Conservation (phyloP, 2,888 invertebrate species). For the Drosophila macrospina region DNA sequence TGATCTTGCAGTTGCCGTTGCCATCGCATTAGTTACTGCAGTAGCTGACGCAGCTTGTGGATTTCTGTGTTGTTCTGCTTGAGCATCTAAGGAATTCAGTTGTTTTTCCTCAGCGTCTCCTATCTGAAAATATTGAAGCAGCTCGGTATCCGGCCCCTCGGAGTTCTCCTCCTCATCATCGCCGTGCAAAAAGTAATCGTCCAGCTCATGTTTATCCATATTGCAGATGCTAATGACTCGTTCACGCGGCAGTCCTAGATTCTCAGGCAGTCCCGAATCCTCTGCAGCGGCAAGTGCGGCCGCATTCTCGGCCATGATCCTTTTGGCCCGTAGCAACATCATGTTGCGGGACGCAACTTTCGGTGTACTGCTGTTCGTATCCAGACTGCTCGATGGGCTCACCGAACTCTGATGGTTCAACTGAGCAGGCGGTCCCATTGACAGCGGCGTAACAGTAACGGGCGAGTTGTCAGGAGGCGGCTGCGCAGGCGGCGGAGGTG, state of each 20-base stretch:
- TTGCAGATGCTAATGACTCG: conserved; percentile 91
- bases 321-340: conserved; percentile 86
- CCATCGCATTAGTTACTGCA: conserved; percentile 32
- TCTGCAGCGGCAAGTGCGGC: conserved; percentile 64
- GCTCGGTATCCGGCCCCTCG: conserved; percentile 93
- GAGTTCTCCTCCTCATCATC: conserved; percentile 88
- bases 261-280: conserved; percentile 79
- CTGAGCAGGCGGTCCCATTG: conserved; percentile 85
- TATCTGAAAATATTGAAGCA: conserved; percentile 91
- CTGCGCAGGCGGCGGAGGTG: conserved; percentile 61
- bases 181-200: conserved; percentile 89
- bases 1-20: conserved; percentile 35
- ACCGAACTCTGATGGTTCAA: conserved; percentile 67
- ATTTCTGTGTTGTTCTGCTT: conserved; percentile 80
- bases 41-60: conserved; percentile 71
- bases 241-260: conserved; percentile 88
- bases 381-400: conserved; percentile 77
- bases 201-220: conserved; percentile 92
- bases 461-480: conserved; percentile 35
- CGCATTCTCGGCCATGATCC: conserved; percentile 80
- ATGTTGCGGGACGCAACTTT: conserved; percentile 86
- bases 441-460: conserved; percentile 80
- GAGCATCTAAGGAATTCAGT: conserved; percentile 84
- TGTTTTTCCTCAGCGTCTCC: conserved; percentile 85
- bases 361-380: conserved; percentile 55